Conservation (phyloP, 2,797 vertebrate species). For the Neosilurus mollespiculum region DNA sequence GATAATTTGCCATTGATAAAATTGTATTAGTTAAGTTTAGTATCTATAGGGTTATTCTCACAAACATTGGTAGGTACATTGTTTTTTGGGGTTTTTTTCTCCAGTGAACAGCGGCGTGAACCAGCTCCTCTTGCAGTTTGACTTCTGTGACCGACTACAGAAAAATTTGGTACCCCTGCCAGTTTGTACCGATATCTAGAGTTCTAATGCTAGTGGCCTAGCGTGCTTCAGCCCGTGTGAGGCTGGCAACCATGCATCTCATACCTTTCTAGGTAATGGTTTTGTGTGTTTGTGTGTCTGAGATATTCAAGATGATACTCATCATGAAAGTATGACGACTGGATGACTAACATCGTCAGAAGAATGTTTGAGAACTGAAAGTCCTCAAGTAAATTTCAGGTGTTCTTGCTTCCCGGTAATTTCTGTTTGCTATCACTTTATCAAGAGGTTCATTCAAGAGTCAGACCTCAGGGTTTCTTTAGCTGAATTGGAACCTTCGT, state of each 20-base stretch:
- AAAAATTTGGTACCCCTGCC: background rate
- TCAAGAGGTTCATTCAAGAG: background rate
- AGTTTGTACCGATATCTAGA: no score
- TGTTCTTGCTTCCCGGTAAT: background rate
- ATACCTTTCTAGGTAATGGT: background rate
- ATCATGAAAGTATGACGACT: slow-evolving; percentile 4
- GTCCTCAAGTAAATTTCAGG: background rate
- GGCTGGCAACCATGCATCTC: background rate
- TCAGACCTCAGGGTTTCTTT: background rate
- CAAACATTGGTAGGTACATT: background rate
- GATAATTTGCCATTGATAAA: background rate
- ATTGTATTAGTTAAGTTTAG: background rate
- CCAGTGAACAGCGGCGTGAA: background rate
- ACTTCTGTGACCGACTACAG: background rate
- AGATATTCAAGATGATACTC: background rate
- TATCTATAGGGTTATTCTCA: background rate
- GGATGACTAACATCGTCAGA: background rate
- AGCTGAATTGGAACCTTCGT: background rate
- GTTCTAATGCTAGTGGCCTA: background rate
- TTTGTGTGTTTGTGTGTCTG: background rate
- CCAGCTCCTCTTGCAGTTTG: background rate
- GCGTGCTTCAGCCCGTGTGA: background rate
- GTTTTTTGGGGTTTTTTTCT: background rate
- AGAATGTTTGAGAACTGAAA: background rate
- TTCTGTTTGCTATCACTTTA: background rate